Percentiles rank a stretch among this genome's conserved stretches.
Conservation (phyloP, 1,140 invertebrate genomes). For the Lepidurus couesii region DNA sequence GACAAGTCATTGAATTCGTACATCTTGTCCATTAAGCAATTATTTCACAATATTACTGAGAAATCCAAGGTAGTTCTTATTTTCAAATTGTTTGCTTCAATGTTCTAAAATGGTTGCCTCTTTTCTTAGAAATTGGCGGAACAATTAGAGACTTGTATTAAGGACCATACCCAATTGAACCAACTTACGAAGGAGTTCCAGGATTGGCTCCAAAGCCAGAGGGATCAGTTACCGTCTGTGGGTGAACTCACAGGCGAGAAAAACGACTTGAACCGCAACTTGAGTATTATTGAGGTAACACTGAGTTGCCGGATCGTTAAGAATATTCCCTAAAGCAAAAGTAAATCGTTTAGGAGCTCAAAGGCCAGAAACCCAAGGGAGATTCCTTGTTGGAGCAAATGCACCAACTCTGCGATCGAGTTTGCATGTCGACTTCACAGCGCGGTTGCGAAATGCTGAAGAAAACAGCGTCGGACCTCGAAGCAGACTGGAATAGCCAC, state of each 20-base stretch:
- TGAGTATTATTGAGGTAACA: background rate
- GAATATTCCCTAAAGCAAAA: slow-evolving; percentile 54
- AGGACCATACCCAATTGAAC: slow-evolving; percentile 74
- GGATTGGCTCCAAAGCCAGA: slow-evolving; percentile 70
- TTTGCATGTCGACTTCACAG: slow-evolving; percentile 73
- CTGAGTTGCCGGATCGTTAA: background rate
- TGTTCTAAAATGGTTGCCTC: slow-evolving; percentile 40
- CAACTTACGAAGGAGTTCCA: slow-evolving; percentile 63
- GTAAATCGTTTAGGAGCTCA: slow-evolving; percentile 59
- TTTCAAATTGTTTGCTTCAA: slow-evolving; percentile 24
- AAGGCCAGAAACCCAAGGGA: slow-evolving; percentile 62
- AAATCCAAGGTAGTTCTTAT: slow-evolving; percentile 60
- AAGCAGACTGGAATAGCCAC: slow-evolving; percentile 64
- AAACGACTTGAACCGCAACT: slow-evolving; percentile 55
- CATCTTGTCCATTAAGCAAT: slow-evolving; percentile 77
- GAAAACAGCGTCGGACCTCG: slow-evolving; percentile 64
- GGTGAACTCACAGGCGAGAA: slow-evolving; percentile 75
- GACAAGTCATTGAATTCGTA: slow-evolving; percentile 79
- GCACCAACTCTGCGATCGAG: slow-evolving; percentile 57
- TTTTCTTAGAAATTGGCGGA: slow-evolving; percentile 56
- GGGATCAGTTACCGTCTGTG: slow-evolving; percentile 66
- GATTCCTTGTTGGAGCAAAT: slow-evolving; percentile 64
- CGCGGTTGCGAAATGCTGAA: slow-evolving; percentile 40
- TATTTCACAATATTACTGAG: slow-evolving; percentile 79
- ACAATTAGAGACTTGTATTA: slow-evolving; percentile 76